Percentiles rank a stretch among this genome's conserved stretches.
phyloP scores from a whole-genome alignment of 2,113 vertebrate genomes.

The Pangasianodon gigas region DNA sequence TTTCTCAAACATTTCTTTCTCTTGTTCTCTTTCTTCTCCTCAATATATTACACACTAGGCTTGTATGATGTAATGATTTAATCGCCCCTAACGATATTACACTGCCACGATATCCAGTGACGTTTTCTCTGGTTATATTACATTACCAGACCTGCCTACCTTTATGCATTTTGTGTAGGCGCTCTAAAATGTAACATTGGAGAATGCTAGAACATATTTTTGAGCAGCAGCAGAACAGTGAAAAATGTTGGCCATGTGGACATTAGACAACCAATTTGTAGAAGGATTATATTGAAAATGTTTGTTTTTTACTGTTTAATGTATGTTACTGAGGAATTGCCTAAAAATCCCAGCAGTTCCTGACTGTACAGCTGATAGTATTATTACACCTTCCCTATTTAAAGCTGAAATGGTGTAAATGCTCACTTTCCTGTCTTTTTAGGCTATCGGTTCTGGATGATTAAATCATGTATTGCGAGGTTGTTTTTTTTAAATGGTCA shows the following conservation, averaged over 20 bases:
- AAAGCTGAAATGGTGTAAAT: not conserved
- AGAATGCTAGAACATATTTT: not conserved
- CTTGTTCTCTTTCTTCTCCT: constrained; percentile 57
- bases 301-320: not conserved
- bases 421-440: not conserved
- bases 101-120: not conserved
- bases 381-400: not conserved
- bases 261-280: not conserved
- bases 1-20: constrained; percentile 71
- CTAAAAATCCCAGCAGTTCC: not conserved
- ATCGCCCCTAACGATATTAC: not conserved
- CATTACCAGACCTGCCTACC: not conserved
- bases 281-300: not conserved
- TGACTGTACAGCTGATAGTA: not conserved
- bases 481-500: not conserved
- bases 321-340: not conserved
- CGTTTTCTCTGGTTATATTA: not conserved
- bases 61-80: no score
- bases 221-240: not conserved
- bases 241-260: not conserved
- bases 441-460: not conserved
- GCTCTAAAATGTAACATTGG: not conserved
- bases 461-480: not conserved
- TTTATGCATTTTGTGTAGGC: not conserved
- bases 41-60: not conserved